Evolutionary conservation across 2,888 invertebrate species (phyloP).

Genomic region (Gastracanthus pulcherrimus): DNA sequence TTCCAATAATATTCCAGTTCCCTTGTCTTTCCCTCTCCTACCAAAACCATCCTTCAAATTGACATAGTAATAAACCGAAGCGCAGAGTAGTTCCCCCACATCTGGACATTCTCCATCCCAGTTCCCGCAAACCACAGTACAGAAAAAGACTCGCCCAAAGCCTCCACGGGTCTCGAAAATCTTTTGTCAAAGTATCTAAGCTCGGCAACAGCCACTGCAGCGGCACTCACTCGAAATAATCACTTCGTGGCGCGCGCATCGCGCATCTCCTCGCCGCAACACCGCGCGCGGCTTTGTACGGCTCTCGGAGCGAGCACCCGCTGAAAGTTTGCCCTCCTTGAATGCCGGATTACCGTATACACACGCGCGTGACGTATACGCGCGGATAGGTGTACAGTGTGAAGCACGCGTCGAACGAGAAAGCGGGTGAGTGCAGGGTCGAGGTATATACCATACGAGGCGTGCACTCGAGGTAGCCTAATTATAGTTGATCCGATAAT

Average conservation of each 20-base stretch:
- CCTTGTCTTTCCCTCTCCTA: too few species aligned
- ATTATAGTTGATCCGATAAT: conserved; percentile 58
- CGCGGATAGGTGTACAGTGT: too few species aligned
- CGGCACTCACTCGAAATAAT: conserved; percentile 1
- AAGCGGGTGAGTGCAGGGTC: neutral
- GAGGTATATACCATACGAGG: too few species aligned
- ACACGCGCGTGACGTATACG: neutral
- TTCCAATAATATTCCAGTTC: too few species aligned
- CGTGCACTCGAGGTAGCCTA: conserved; percentile 42
- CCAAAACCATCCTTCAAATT: too few species aligned
- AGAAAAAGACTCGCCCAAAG: too few species aligned
- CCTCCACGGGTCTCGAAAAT: too few species aligned
- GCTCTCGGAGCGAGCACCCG: neutral
- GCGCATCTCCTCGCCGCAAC: neutral
- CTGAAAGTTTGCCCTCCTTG: conserved; percentile 23
- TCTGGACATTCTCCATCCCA: too few species aligned
- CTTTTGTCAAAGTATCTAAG: neutral
- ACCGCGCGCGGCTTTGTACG: neutral
- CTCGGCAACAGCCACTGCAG: neutral
- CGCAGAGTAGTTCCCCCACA: too few species aligned
- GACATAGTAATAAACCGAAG: too few species aligned
- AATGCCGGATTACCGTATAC: conserved; percentile 41
- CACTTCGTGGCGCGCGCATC: neutral
- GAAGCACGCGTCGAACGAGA: conserved; percentile 32
- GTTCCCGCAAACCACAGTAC: too few species aligned